phyloP scores from a whole-genome alignment of 2,797 vertebrate species.

The Avahi laniger region DNA sequence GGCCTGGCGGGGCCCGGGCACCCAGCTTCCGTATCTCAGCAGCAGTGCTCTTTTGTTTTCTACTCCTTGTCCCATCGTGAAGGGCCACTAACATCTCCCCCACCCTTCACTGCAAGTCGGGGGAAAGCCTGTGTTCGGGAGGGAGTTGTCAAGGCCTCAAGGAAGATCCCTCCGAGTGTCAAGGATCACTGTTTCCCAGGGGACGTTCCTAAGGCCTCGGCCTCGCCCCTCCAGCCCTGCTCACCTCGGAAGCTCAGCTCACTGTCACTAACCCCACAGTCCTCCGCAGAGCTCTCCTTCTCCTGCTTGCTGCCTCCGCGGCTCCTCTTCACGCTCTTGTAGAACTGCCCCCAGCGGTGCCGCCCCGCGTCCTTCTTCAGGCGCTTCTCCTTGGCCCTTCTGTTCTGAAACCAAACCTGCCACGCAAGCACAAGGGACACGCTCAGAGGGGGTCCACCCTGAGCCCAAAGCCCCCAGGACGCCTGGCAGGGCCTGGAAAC shows the following conservation, averaged over 20 bases:
- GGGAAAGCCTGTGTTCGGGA: background rate
- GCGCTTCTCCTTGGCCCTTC: conserved; percentile 97
- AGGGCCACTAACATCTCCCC: background rate
- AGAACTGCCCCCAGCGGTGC: conserved; percentile 98
- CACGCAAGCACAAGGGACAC: background rate
- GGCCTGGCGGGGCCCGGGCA: background rate
- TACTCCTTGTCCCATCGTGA: background rate
- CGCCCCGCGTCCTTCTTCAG: conserved; percentile 98
- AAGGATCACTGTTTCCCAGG: background rate
- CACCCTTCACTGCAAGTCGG: background rate
- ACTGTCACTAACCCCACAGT: conserved; percentile 98
- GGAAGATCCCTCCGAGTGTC: background rate
- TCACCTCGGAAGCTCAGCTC: conserved; percentile 98
- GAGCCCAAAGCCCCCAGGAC: background rate
- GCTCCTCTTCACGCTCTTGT: conserved; percentile 95
- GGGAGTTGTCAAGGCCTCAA: background rate
- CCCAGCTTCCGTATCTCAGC: background rate
- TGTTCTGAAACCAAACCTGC: conserved; percentile 99
- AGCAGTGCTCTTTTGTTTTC: background rate
- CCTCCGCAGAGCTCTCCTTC: conserved; percentile 97
- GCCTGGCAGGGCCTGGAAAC: background rate
- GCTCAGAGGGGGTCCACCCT: background rate
- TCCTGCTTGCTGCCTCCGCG: conserved; percentile 92
- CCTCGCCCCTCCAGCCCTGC: conserved; percentile 56
- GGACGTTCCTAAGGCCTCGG: background rate